Conservation (phyloP, 1,140 invertebrate genomes). For the Bombus superbus region DNA sequence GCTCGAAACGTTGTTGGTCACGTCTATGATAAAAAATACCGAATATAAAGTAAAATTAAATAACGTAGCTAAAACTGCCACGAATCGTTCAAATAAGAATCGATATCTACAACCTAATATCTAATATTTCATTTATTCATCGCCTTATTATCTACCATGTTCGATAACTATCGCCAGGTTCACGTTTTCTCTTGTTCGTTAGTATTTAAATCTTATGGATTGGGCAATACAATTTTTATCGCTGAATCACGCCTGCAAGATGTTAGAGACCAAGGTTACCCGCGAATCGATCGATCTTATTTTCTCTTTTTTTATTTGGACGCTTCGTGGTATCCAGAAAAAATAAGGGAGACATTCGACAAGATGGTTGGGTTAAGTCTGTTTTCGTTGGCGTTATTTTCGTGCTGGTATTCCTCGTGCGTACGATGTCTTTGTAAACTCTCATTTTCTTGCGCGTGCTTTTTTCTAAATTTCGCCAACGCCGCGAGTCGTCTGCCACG, state of each 20-base stretch:
- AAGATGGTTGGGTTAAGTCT: constrained; percentile 3
- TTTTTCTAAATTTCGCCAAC: neutral
- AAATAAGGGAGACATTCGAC: constrained; percentile 15
- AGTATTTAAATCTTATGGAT: neutral
- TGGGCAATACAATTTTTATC: neutral
- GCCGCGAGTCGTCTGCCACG: neutral
- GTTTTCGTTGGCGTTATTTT: constrained; percentile 18
- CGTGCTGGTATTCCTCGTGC: neutral
- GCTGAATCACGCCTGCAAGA: neutral
- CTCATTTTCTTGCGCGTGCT: neutral
- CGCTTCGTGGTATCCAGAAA: neutral
- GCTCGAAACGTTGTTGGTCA: no score
- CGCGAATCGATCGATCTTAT: neutral
- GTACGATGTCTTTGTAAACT: constrained; percentile 1
- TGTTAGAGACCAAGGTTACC: neutral
- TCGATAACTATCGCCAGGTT: neutral
- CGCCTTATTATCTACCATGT: neutral
- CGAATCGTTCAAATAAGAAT: neutral
- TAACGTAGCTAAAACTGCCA: neutral
- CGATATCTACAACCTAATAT: neutral
- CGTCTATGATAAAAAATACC: no score
- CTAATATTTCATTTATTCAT: neutral
- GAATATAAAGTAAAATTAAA: neutral
- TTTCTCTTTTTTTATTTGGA: neutral
- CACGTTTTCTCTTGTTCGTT: neutral